Evolutionary conservation across 2,888 invertebrate species (phyloP), one percentile per base, ranked within the genome.

Genomic region (Dysmachus trigonus): DNA sequence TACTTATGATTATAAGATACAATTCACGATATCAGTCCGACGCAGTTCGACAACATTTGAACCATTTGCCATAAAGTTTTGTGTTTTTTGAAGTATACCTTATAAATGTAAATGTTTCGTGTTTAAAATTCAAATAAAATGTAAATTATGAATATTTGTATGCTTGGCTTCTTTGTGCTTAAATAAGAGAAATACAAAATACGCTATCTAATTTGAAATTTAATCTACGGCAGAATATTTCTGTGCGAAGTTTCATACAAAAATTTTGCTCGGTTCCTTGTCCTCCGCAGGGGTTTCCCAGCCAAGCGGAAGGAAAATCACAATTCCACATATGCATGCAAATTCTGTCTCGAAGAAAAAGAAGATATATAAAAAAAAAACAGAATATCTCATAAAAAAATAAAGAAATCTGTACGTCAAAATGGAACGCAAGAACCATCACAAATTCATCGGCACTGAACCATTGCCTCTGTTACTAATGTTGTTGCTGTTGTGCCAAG

Each of bases 381-480:
- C n/a, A n/a, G 0, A 27, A 62, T 22, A 51, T 62, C 27, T 62
- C 27, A 8, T 62, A 62, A 62, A 22, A 22, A 62, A 27, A 62
- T 18, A 27, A 62, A 18, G 27, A 22, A 62, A 27, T 27, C 7
- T 53, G n/a, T n/a, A 81, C 22, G 22, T 47, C 53, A 81, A 81
- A 81, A 81, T 81, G 72, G 72, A 83, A 72, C 27, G 72, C 62
- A 72, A 83, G 38, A 83, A 83, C 27, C 83, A 83, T 83, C 72
- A 30, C 83, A 83, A 72, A 83, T 72, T 71, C 72, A 83, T 83
- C 38, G 71, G 83, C 83, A 83, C 41, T 47, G 83, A 83, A 72
- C 72, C 83, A 31, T n/a, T 83, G 72, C 38, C 62, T 2, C 22
- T 62, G 62, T 62, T 62, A 22, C 27, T 62, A 62, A 62, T 62